These are phyloP conservation scores for Poecilia wingei DNA, from an alignment of 2,797 vertebrate species.

Conservation along the genomic window DNA sequence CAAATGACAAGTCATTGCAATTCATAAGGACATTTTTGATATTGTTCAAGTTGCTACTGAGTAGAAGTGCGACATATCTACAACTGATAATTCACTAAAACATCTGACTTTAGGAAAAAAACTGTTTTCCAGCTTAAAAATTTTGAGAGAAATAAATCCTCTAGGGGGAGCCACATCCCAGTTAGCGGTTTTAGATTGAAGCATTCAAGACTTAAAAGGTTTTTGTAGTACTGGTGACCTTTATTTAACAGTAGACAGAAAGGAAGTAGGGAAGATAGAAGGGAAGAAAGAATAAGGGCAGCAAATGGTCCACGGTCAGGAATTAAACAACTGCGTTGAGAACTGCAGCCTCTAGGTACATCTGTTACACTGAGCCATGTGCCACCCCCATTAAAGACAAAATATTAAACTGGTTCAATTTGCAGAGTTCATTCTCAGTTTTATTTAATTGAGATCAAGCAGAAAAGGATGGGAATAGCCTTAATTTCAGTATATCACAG, in stretches of 20 bases:
- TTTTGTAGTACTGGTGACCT: neutral
- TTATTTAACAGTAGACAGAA: neutral
- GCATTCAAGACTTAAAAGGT: neutral
- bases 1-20: neutral
- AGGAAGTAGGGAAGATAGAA: neutral
- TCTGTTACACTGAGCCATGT: neutral
- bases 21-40: neutral
- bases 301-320: neutral
- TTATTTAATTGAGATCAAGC: slow-evolving; percentile 50
- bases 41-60: neutral
- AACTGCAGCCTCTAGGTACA: neutral
- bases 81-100: neutral
- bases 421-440: slow-evolving; percentile 58
- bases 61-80: neutral
- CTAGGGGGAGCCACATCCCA: slow-evolving; percentile 69
- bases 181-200: slow-evolving; percentile 9
- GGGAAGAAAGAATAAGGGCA: neutral
- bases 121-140: neutral
- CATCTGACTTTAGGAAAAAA: neutral
- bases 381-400: slow-evolving; percentile 7
- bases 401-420: slow-evolving; percentile 19
- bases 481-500: slow-evolving; percentile 11
- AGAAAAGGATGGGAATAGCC: slow-evolving; percentile 27
- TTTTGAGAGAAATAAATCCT: slow-evolving; percentile 3
- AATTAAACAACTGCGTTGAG: neutral